Percentiles rank a stretch among this genome's conserved stretches.
Conservation (phyloP, 2,888 invertebrate genomes). For the Acleris sparsana region DNA sequence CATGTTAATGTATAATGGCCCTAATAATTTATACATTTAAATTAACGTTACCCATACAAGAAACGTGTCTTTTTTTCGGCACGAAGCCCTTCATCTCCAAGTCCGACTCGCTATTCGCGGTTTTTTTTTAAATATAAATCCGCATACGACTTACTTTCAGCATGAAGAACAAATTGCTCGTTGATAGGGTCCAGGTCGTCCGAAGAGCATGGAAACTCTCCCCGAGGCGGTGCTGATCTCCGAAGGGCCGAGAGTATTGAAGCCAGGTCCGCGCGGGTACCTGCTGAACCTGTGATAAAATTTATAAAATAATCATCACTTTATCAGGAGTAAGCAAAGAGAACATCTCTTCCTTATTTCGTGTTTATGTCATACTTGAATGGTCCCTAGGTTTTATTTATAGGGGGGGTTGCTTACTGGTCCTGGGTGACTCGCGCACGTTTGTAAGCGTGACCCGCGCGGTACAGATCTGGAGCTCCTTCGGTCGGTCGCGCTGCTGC, state of each 20-base stretch:
- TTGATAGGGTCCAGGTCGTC: conserved; percentile 90
- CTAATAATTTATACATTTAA: too few species aligned
- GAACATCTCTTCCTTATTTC: too few species aligned
- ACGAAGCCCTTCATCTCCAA: too few species aligned
- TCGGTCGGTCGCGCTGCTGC: conserved; percentile 94
- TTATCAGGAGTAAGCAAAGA: not conserved
- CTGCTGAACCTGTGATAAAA: conserved; percentile 65
- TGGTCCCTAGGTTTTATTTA: too few species aligned
- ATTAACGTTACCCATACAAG: too few species aligned
- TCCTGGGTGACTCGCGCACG: conserved; percentile 75
- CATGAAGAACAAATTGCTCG: conserved; percentile 92
- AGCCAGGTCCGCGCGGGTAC: conserved; percentile 90
- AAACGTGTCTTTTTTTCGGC: too few species aligned
- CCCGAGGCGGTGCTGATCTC: conserved; percentile 59
- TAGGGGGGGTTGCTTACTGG: too few species aligned
- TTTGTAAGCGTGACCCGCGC: conserved; percentile 88
- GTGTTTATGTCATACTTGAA: too few species aligned
- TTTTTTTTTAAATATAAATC: too few species aligned
- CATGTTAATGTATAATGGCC: too few species aligned
- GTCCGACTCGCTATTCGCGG: too few species aligned
- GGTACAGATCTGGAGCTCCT: conserved; percentile 92
- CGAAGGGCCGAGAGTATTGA: conserved; percentile 91
- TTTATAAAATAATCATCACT: not conserved
- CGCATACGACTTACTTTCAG: conserved; percentile 70
- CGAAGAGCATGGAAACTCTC: conserved; percentile 87